Base-by-base conservation (phyloP, 2,888 invertebrate species). In the Mesoligia furuncula region DNA sequence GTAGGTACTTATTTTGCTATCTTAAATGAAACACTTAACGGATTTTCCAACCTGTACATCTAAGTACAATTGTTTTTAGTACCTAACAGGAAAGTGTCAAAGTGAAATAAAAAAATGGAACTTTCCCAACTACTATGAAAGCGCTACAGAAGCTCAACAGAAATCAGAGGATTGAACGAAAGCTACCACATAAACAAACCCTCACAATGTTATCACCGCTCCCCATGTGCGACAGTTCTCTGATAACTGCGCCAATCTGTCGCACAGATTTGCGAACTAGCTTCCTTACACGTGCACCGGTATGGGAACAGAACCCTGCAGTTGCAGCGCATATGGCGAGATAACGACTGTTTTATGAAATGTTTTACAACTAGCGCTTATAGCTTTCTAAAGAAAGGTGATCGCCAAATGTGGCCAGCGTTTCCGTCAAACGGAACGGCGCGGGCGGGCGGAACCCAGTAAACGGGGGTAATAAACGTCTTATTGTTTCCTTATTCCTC, bases 331-430 rank as follows among this genome's bases (percentile, higher is more conserved):
- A 96, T 92, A 95, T 96, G 95, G 92, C 91, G 84, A 88, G 92
- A 92, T 92, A 92, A 93, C 91, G 91, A 91, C 91, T 92, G 93
- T 94, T 95, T 95, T 95, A 95, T 94, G 91, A 93, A 95, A 95
- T 92, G 93, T 95, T 96, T 96, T 95, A 96, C 95, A 94, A 93
- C 95, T 91, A 93, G 91, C 90, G 89, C 90, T 90, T 90, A 92
- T 89, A 88, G 93, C 93, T 95, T 94, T 94, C 94, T 93, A 93
- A 90, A 93, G 95, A 95, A 95, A 96, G 96, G 95, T 95, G 94
- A 96, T 93, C 93, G 91, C 93, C 93, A 93, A 94, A 94, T 93
- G 93, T 92, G 90, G 90, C 75, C 86, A 85, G 81, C 84, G 89
- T 92, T 94, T 94, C 94, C 94, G 93, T 91, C 92, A 90, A 91